Conservation (phyloP, 2,113 vertebrate species). For the Siniperca knerii region DNA sequence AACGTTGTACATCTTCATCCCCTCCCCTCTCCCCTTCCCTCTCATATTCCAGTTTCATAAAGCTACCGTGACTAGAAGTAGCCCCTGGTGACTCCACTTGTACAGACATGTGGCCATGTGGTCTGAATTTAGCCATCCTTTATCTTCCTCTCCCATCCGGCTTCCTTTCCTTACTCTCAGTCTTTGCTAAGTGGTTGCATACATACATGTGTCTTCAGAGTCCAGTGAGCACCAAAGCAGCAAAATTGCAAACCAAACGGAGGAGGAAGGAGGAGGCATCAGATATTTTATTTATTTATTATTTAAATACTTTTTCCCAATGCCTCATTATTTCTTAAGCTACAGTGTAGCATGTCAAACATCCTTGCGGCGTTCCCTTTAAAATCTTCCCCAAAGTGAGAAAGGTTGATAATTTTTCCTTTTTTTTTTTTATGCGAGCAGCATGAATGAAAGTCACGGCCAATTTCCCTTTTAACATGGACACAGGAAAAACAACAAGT, state of each 20-base stretch:
- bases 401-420: slow-evolving; percentile 35
- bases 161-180: slow-evolving; percentile 72
- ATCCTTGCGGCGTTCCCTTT: slow-evolving; percentile 15
- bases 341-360: slow-evolving; percentile 13
- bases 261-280: neutral
- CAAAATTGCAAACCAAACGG: neutral
- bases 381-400: slow-evolving; percentile 55
- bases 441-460: slow-evolving; percentile 72
- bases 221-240: slow-evolving; percentile 39
- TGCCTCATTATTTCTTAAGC: slow-evolving; percentile 37
- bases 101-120: slow-evolving; percentile 76
- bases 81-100: slow-evolving; percentile 75
- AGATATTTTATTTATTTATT: slow-evolving; percentile 51
- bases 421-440: slow-evolving; percentile 28
- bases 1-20: slow-evolving; percentile 36
- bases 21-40: neutral
- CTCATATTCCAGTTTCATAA: slow-evolving; percentile 47
- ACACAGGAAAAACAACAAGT: slow-evolving; percentile 50
- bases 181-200: slow-evolving; percentile 78
- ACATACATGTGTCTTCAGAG: slow-evolving; percentile 58
- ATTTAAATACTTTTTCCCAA: slow-evolving; percentile 24
- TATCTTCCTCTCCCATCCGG: slow-evolving; percentile 79
- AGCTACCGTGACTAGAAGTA: slow-evolving; percentile 76
- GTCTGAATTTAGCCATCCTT: slow-evolving; percentile 81
- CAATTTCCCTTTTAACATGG: slow-evolving; percentile 73